These are phyloP conservation scores for Epinephelus awoara DNA, from an alignment of 2,797 vertebrate species.

Conservation along the genomic window DNA sequence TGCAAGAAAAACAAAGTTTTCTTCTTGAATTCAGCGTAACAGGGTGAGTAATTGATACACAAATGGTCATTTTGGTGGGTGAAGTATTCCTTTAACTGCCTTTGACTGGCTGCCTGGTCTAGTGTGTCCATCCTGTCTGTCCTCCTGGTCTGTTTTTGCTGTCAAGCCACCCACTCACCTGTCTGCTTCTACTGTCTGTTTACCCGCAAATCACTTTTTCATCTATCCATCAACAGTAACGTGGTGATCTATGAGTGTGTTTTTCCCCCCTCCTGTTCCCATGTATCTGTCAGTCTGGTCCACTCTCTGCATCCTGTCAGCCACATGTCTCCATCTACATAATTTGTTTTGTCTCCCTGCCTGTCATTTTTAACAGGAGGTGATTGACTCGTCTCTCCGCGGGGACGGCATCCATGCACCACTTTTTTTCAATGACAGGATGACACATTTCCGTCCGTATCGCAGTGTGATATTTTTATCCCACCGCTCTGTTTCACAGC, in stretches of 20 bases:
- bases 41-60: no score
- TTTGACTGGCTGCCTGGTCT: slow-evolving; percentile 18
- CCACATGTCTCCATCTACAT: slow-evolving; percentile 48
- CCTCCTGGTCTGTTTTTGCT: slow-evolving; percentile 28
- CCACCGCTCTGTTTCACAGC: slow-evolving; percentile 19
- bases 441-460: slow-evolving; percentile 67
- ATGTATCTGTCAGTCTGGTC: slow-evolving; percentile 50
- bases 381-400: slow-evolving; percentile 59
- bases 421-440: slow-evolving; percentile 44
- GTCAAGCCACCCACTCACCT: slow-evolving; percentile 37
- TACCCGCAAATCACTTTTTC: slow-evolving; percentile 33
- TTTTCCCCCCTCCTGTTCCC: slow-evolving; percentile 23
- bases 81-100: neutral
- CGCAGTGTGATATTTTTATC: slow-evolving; percentile 59
- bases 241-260: slow-evolving; percentile 4
- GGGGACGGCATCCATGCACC: slow-evolving; percentile 20
- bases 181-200: slow-evolving; percentile 41
- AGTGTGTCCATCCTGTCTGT: neutral
- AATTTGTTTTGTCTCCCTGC: slow-evolving; percentile 65
- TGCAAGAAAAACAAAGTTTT: no score
- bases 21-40: no score
- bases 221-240: slow-evolving; percentile 31
- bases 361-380: slow-evolving; percentile 63
- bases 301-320: slow-evolving; percentile 49
- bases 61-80: no score